Base-by-base conservation (phyloP, 1,140 invertebrate species). In the Elymnias hypermnestra region DNA sequence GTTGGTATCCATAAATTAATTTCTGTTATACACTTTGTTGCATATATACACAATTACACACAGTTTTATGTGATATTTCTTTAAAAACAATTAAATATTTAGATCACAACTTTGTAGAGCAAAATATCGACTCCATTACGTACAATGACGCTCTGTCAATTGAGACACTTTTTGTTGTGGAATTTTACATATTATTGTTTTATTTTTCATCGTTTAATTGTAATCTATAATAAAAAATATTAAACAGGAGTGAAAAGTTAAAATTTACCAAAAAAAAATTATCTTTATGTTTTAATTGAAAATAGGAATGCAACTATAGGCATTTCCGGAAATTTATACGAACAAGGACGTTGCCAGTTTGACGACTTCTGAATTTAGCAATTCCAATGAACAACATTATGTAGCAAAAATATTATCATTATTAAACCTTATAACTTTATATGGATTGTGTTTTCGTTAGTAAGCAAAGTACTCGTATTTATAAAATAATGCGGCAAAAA, bases 121-220 rank as follows among this genome's bases (percentile, higher is more conserved):
- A 72, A 66, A 74, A 77, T 64, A 74, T 83, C 72, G 77, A 83
- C 84, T 87, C 83, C 84, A 86, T 87, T 86, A 83, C 77, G 70
- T 77, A 85, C 73, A 75, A 83, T 87, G 84, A 87, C 82, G 84
- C 84, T 85, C 63, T 73, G 53, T 83, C 82, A 83, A 71, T 57
- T 47, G 38, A 65, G 37, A n/a, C 39, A 48, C 76, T 83, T 48
- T 72, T 81, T 60, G 31, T 19, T 14, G 33, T 39, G 69, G 78
- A 83, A 83, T 85, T 72, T 26, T 18, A 9, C 8, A 14, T 10
- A 17, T 35, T 10, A 28, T 19, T 26, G n/a, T 6, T 9, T 19
- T 37, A 1, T 29, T 0, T 10, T 28, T n/a, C 1, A 14, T 40
- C 10, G 29, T 13, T 22, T 6, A 37, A 7, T 41, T 13, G 22